phyloP scores from a whole-genome alignment of 2,888 invertebrate species.

The Epinotia demarniana region DNA sequence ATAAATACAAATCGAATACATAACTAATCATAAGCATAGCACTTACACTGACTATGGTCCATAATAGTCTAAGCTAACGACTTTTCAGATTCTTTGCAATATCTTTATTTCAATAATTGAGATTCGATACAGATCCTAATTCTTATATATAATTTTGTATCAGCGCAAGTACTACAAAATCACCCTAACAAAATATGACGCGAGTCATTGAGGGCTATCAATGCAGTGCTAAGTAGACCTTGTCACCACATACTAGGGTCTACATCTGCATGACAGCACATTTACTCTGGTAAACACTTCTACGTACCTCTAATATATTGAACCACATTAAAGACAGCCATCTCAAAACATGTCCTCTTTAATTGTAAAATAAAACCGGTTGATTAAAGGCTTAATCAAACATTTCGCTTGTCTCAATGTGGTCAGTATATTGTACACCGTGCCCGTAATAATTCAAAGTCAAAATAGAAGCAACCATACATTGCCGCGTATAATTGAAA shows the following conservation, averaged over 20 bases:
- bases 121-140: constrained; percentile 46
- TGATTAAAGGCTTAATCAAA: background rate
- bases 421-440: constrained; percentile 24
- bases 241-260: constrained; percentile 37
- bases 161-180: constrained; percentile 61
- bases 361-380: constrained; percentile 2
- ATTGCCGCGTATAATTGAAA: background rate
- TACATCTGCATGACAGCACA: constrained; percentile 46
- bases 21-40: constrained; percentile 54
- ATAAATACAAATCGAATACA: constrained; percentile 21
- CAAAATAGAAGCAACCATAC: constrained; percentile 18
- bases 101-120: constrained; percentile 56
- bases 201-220: constrained; percentile 46
- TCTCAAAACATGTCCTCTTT: background rate
- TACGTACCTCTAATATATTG: constrained; percentile 29
- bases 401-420: constrained; percentile 16
- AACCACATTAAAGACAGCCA: constrained; percentile 16
- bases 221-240: constrained; percentile 47
- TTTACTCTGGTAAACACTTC: constrained; percentile 40
- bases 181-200: constrained; percentile 48
- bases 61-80: constrained; percentile 39
- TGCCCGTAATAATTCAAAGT: constrained; percentile 11
- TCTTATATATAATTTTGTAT: constrained; percentile 46
- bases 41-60: constrained; percentile 57
- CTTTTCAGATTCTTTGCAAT: constrained; percentile 44